Evolutionary conservation across 1,140 invertebrate genomes (phyloP), one percentile per base, ranked within the genome.

Genomic region (Galleria mellonella): DNA sequence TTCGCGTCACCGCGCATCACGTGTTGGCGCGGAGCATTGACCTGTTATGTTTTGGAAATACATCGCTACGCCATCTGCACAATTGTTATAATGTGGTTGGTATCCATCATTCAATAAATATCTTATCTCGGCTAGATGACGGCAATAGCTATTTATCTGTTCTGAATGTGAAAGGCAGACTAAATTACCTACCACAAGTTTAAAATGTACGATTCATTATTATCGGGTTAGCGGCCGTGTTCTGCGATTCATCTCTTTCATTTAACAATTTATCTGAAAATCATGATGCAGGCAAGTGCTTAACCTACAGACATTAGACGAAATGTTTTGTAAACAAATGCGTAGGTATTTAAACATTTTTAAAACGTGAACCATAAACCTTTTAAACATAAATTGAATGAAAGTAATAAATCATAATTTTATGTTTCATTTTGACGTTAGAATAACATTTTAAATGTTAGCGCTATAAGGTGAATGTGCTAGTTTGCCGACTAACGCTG

Each of bases 21-120:
- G 76, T 77, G 79, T 57, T 62, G 45, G 50, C 55, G 31, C 47
- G 63, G 75, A 64, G 60, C 75, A 52, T 71, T 79, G 79, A 81
- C 76, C 75, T 62, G 52, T 47, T 32, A 53, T 83, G 75, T 83
- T 83, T 83, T 77, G 73, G 75, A 74, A 77, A 72, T 62, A 62
- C 53, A 55, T 35, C 43, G 33, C 30, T 29, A 37, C 43, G 30
- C 62, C 43, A 56, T 38, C 52, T 51, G 42, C 40, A 43, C 41
- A 36, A 23, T 23, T 23, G 17, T 23, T 23, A 23, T 23, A 23
- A 23, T 23, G 6, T 23, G 17, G 17, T 23, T 23, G 17, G 33
- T 37, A 58, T 74, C 62, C 52, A 67, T 61, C 56, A 66, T 63
- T 43, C 49, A 63, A 67, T 63, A 47, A 23, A 23, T 23, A 23